Evolutionary conservation across 30 jellyfish, hydroid and myxozoan species (phyloP).

Genomic region (Haliclystus octoradiatus): DNA sequence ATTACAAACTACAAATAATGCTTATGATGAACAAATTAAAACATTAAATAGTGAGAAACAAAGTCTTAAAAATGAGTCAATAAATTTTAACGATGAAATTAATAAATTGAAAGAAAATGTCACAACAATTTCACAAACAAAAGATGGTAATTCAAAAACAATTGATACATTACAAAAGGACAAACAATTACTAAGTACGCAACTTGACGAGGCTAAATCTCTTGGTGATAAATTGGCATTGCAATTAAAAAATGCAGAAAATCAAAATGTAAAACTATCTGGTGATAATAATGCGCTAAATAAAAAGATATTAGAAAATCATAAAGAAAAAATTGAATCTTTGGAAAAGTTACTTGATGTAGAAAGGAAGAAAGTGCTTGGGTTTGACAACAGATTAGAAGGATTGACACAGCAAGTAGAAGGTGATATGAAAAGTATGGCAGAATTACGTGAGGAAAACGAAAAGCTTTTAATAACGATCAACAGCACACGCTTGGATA

Average conservation of each 20-base stretch:
- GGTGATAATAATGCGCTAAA: background rate
- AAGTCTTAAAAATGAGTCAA: slow-evolving; percentile 1
- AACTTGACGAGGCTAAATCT: too few relatives aligned
- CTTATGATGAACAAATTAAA: too few relatives aligned
- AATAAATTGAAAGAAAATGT: background rate
- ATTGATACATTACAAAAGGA: too few relatives aligned
- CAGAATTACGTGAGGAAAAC: slow-evolving; percentile 36
- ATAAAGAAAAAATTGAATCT: background rate
- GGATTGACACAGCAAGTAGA: slow-evolving; percentile 10
- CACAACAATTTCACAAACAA: too few relatives aligned
- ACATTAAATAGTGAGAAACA: slow-evolving; percentile 10
- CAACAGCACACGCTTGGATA: slow-evolving; percentile 45
- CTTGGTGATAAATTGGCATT: background rate
- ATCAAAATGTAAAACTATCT: background rate
- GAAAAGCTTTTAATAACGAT: slow-evolving; percentile 14
- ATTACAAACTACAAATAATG: too few relatives aligned
- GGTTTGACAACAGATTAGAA: slow-evolving; percentile 1
- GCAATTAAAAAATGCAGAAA: background rate
- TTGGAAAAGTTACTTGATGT: background rate
- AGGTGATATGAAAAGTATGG: background rate
- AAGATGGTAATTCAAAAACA: too few relatives aligned
- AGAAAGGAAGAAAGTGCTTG: background rate
- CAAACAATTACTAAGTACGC: too few relatives aligned
- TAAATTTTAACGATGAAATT: slow-evolving; percentile 4
- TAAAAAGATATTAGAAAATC: background rate